phyloP scores from a whole-genome alignment of 2,113 vertebrate species.

The Heterotis niloticus region DNA sequence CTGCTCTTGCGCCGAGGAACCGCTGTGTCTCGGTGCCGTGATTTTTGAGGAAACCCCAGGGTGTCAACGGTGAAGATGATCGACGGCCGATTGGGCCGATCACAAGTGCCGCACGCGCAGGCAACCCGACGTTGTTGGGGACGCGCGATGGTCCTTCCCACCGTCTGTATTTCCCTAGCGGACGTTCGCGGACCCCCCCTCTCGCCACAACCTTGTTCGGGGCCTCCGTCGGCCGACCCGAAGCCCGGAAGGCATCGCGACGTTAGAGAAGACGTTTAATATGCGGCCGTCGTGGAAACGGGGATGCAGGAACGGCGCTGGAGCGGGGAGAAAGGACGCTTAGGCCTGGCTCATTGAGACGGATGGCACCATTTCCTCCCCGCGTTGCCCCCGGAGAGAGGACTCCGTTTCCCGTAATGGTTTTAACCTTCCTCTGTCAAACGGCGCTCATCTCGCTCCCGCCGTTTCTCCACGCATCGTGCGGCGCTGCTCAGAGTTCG shows the following conservation, averaged over 20 bases:
- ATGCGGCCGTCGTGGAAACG: background rate
- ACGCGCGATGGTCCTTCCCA: too few species aligned
- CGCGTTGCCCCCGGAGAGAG: too few species aligned
- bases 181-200: too few species aligned
- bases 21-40: background rate
- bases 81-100: conserved; percentile 5
- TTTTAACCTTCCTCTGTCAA: background rate
- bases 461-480: background rate
- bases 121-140: too few species aligned
- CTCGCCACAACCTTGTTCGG: too few species aligned
- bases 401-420: background rate
- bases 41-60: background rate
- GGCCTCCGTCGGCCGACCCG: background rate
- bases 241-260: background rate
- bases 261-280: conserved; percentile 3
- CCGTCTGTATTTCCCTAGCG: too few species aligned
- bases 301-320: too few species aligned
- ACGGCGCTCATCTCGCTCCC: background rate
- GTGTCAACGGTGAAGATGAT: conserved; percentile 9
- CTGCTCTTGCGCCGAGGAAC: too few species aligned
- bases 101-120: too few species aligned
- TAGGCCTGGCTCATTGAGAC: conserved; percentile 1
- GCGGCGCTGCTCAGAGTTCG: background rate
- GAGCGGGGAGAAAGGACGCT: background rate
- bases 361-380: background rate